A percentile compares a stretch with the other conserved stretches of the same genome.
Evolutionary conservation across 2,797 vertebrate species (phyloP).

Genomic region (Diplodus puntazzo): DNA sequence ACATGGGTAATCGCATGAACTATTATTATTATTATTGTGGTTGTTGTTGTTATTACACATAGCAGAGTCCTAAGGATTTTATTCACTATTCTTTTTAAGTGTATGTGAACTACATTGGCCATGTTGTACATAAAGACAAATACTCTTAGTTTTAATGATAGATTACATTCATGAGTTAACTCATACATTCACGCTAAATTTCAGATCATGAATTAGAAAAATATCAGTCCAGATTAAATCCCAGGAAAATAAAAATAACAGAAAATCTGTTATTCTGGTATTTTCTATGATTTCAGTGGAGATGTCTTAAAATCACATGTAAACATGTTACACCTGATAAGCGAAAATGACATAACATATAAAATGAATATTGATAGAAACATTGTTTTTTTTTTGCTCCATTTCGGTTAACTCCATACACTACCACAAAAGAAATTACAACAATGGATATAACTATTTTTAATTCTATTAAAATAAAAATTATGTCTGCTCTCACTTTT

Average conservation of each 20-base stretch:
- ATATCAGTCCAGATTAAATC: neutral
- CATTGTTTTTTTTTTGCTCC: neutral
- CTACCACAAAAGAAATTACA: neutral
- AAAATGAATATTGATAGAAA: neutral
- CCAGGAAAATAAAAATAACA: neutral
- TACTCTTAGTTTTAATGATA: neutral
- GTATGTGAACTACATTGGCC: neutral
- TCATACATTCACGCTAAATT: neutral
- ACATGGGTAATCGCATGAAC: too few relatives aligned
- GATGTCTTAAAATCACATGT: neutral
- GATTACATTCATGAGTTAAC: neutral
- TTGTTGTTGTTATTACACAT: too few relatives aligned
- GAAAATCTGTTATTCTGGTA: neutral
- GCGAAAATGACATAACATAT: neutral
- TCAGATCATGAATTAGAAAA: neutral
- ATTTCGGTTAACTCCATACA: neutral
- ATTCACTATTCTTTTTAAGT: neutral
- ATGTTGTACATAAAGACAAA: neutral
- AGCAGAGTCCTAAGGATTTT: too few relatives aligned
- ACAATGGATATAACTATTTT: neutral
- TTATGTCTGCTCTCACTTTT: neutral
- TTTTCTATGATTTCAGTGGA: neutral
- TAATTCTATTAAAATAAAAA: neutral
- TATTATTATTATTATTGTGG: too few relatives aligned
- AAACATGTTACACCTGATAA: neutral